Conservation (phyloP, 2,888 invertebrate genomes). For the Steromphala cineraria region DNA sequence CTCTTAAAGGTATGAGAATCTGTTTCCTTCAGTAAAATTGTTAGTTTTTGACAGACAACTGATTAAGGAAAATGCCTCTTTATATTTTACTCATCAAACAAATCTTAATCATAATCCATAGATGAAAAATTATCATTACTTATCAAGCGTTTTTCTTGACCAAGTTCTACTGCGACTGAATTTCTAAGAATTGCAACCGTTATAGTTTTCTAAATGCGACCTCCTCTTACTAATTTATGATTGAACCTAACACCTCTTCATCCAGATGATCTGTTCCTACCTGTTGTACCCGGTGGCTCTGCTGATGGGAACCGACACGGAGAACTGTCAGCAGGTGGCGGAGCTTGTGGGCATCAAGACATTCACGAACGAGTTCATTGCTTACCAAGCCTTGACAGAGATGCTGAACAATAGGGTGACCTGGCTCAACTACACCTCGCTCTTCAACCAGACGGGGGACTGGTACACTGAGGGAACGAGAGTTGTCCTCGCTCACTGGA, state of each 20-base stretch:
- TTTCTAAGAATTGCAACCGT: too few relatives aligned
- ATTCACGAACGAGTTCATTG: conserved; percentile 94
- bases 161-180: too few relatives aligned
- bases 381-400: conserved; percentile 82
- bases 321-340: conserved; percentile 86
- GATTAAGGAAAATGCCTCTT: too few relatives aligned
- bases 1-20: too few relatives aligned
- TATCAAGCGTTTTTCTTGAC: too few relatives aligned
- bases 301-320: conserved; percentile 84
- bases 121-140: too few relatives aligned
- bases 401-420: conserved; percentile 49
- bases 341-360: conserved; percentile 91
- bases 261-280: conserved; percentile 83
- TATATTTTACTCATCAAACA: too few relatives aligned
- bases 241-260: neutral
- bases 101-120: too few relatives aligned
- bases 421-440: conserved; percentile 42
- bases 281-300: conserved; percentile 92
- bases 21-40: too few relatives aligned
- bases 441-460: conserved; percentile 19
- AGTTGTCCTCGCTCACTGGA: conserved; percentile 37
- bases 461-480: conserved; percentile 40
- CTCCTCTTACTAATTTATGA: too few relatives aligned
- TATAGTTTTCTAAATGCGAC: too few relatives aligned
- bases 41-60: too few relatives aligned